Evolutionary conservation across 2,888 invertebrate species (phyloP).

Genomic region (Rhamnusium bicolor): DNA sequence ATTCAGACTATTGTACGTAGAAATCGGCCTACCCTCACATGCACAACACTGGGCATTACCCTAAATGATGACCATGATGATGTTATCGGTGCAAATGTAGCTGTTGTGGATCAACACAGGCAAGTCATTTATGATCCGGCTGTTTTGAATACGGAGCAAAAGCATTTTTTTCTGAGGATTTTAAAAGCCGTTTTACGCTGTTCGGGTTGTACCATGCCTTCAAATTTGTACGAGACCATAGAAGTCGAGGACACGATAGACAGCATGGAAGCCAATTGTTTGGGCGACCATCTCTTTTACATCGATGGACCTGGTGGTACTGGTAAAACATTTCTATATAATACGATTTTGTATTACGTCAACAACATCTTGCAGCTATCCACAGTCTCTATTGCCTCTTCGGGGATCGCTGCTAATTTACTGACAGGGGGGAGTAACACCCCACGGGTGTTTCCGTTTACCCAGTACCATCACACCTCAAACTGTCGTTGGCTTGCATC

Average conservation of each 20-base stretch:
- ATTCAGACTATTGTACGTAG: too few species aligned
- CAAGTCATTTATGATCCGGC: background rate
- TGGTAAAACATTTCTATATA: constrained; percentile 67
- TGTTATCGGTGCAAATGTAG: too few species aligned
- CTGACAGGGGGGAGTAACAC: constrained; percentile 64
- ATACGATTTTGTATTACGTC: constrained; percentile 47
- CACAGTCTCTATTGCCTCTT: constrained; percentile 56
- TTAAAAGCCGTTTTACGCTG: background rate
- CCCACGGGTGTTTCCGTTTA: constrained; percentile 62
- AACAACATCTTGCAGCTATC: constrained; percentile 10
- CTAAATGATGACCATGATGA: background rate
- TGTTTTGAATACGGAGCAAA: background rate
- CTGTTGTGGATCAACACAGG: too few species aligned
- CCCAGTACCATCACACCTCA: constrained; percentile 45
- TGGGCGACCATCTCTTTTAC: constrained; percentile 29
- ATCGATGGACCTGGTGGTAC: constrained; percentile 68
- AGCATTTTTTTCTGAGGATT: background rate
- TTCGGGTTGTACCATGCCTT: background rate
- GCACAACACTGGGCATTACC: too few species aligned
- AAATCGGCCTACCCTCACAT: too few species aligned
- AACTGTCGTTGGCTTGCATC: constrained; percentile 21
- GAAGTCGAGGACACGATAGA: background rate
- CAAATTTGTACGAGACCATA: background rate
- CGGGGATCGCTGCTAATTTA: constrained; percentile 63
- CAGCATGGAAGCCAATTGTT: background rate